Evolutionary conservation across 2,113 vertebrate species (phyloP).

Genomic region (Sclerurus mexicanus): DNA sequence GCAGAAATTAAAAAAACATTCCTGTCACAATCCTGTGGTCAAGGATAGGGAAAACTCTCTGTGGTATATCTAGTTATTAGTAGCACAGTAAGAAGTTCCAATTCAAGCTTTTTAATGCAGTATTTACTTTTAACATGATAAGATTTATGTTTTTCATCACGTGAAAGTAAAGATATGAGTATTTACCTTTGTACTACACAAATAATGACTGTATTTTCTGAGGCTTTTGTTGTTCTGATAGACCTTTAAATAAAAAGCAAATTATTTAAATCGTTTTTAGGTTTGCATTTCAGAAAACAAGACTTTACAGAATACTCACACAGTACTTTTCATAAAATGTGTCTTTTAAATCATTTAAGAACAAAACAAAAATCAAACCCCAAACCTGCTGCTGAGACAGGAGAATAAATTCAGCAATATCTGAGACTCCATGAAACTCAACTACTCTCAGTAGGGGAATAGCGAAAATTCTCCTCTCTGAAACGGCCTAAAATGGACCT

Average conservation of each 20-base stretch:
- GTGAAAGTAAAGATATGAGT: not conserved
- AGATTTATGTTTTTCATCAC: not conserved
- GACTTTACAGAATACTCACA: not conserved
- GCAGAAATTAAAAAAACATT: not conserved
- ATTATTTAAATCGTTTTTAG: not conserved
- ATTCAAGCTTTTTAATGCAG: not conserved
- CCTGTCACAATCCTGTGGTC: not conserved
- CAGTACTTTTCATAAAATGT: not conserved
- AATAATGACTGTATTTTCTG: conserved; percentile 94
- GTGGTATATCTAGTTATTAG: not conserved
- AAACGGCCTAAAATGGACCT: not conserved
- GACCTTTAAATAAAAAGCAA: conserved; percentile 83
- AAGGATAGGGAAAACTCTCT: not conserved
- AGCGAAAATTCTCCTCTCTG: not conserved
- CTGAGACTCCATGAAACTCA: not conserved
- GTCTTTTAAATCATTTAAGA: not conserved
- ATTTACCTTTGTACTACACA: conserved; percentile 91
- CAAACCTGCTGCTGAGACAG: not conserved
- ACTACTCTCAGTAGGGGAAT: not conserved
- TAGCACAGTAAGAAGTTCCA: not conserved
- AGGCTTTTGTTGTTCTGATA: conserved; percentile 87
- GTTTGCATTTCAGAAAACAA: conserved; percentile 3
- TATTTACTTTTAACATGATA: not conserved
- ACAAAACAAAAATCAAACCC: not conserved
- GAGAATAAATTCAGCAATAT: not conserved